phyloP scores from a whole-genome alignment of 2,888 invertebrate genomes.

The Trichogramma dendrolimi region DNA sequence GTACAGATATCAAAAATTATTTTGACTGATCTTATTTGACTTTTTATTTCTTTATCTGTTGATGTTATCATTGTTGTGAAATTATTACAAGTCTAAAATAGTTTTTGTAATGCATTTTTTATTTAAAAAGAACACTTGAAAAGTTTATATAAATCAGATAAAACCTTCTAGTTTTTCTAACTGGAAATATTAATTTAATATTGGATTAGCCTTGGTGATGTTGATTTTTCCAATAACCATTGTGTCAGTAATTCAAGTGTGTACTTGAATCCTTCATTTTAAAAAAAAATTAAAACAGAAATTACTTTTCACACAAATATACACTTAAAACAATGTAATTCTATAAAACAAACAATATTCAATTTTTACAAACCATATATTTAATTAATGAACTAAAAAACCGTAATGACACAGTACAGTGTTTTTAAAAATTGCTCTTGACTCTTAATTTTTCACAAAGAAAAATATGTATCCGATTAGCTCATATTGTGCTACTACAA shows the following conservation, averaged over 20 bases:
- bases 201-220: constrained; percentile 35
- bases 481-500: too few relatives aligned
- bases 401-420: too few relatives aligned
- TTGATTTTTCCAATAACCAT: constrained; percentile 47
- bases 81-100: background rate
- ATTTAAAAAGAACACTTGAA: background rate
- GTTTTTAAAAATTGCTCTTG: too few relatives aligned
- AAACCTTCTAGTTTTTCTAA: constrained; percentile 14
- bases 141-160: background rate
- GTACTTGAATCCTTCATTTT: constrained; percentile 40
- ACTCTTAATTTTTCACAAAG: too few relatives aligned
- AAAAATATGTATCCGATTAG: too few relatives aligned
- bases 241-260: constrained; percentile 45
- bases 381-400: too few relatives aligned
- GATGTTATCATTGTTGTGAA: background rate
- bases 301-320: too few relatives aligned
- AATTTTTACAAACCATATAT: too few relatives aligned
- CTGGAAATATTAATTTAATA: constrained; percentile 24
- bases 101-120: background rate
- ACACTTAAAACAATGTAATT: too few relatives aligned
- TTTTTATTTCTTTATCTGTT: background rate
- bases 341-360: too few relatives aligned
- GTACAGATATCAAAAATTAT: too few relatives aligned
- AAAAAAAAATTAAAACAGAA: background rate
- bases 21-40: too few relatives aligned